A percentile compares a stretch with the other conserved stretches of the same genome.
Evolutionary conservation across 2,113 vertebrate genomes (phyloP).

Genomic region (Myocastor coypus): DNA sequence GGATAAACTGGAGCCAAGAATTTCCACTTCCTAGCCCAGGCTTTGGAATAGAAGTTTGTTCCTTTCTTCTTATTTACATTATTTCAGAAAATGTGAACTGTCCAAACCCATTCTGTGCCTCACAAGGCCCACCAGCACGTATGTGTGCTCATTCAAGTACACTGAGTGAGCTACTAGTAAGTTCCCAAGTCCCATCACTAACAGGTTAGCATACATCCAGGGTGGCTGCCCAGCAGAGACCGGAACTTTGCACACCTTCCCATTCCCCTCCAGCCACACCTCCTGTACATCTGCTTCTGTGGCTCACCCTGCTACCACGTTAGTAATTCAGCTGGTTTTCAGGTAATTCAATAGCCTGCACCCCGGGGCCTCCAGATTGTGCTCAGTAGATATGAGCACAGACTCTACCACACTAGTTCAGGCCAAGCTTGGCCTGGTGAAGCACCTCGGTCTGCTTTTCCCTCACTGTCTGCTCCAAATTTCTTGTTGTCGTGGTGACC

Average conservation of each 20-base stretch:
- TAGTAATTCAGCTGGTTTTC: not conserved
- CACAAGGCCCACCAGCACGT: not conserved
- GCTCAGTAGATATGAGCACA: fast-evolving
- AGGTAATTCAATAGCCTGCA: not conserved
- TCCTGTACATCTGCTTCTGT: not conserved
- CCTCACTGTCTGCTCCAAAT: not conserved
- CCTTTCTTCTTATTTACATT: conserved; percentile 24
- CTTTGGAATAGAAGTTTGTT: not conserved
- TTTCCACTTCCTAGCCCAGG: not conserved
- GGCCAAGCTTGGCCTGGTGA: not conserved
- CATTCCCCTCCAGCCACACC: not conserved
- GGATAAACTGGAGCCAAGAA: not conserved
- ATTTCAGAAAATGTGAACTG: conserved; percentile 28
- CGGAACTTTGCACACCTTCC: not conserved
- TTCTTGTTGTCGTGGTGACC: conserved; percentile 24
- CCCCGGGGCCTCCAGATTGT: not conserved
- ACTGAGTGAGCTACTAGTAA: not conserved
- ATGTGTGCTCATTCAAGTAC: not conserved
- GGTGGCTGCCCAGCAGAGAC: not conserved
- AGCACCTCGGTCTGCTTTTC: not conserved
- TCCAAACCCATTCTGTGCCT: not conserved
- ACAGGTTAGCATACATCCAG: too few species aligned
- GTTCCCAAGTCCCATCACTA: not conserved
- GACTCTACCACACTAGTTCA: not conserved
- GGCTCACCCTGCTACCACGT: not conserved